Evolutionary conservation across 30 jellyfish, hydroid and myxozoan genomes (phyloP), one percentile per base, ranked within the genome.

Genomic region (Chironex yamaguchii): DNA sequence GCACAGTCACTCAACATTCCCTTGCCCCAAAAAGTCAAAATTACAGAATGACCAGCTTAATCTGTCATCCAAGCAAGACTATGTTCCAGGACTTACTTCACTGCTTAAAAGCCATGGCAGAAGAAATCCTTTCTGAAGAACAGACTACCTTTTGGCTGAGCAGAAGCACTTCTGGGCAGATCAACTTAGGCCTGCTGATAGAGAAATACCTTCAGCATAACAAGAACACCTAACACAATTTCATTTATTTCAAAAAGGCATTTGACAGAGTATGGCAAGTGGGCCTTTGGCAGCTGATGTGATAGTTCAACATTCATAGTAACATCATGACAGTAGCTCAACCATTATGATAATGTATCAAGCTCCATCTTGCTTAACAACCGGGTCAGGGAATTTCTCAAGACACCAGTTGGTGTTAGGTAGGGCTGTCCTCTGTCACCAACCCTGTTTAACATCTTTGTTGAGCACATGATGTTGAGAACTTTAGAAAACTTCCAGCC

Each of bases 401-500:
- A 26, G 26, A 58, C 73, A n/a, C 11, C 73, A 58, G 73, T 58
- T 24, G 73, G 73, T 4, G 73, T 22, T 11, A 58, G 73, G 26
- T 26, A 58, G 22, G 73, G 73, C 9, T 58, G 73, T 24, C 26
- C 31, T 4, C 73, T 58, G 11, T 58, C 73, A n/a, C 73, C 73
- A 14, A 58, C 26, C 26, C 31, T 58, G 12, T 58, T 58, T 24
- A 58, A 58, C 73, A 58, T 58, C 73, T 58, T 58, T 58, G 12
- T 58, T 11, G 26, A 58, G 73, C 11, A 26, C 25, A 58, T 58
- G 25, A 58, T 58, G 73, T 4, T 4, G 11, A 26, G 22, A 11
- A 58, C 73, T 4, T 26, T 58, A 4, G 73, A 58, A 58, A 26
- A 58, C 73, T 26, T 4, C 26, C 12, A 58, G 24, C 25, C 9